A percentile compares a stretch with the other conserved stretches of the same genome.
phyloP scores from a whole-genome alignment of 2,888 invertebrate species.

The Apoderus coryli region DNA sequence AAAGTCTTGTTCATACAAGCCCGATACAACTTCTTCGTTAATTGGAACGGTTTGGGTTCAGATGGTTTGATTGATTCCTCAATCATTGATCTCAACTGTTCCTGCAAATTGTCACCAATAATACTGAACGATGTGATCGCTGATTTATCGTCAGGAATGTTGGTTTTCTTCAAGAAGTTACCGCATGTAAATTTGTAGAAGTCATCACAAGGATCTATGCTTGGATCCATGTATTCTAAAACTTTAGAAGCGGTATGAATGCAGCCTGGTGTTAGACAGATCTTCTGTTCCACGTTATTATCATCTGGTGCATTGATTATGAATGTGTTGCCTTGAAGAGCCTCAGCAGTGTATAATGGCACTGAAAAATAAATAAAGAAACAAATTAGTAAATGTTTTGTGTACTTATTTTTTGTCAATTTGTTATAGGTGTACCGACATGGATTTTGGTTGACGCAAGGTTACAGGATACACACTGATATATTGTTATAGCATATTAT shows the following conservation, averaged over 20 bases:
- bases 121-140: slow-evolving; percentile 63
- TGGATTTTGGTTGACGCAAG: no score
- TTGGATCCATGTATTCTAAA: slow-evolving; percentile 52
- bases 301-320: slow-evolving; percentile 19
- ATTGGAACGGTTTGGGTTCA: slow-evolving; percentile 55
- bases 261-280: slow-evolving; percentile 66
- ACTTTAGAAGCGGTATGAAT: slow-evolving; percentile 65
- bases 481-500: no score
- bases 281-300: slow-evolving; percentile 25
- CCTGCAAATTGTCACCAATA: slow-evolving; percentile 58
- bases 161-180: slow-evolving; percentile 51
- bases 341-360: slow-evolving; percentile 24
- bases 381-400: no score
- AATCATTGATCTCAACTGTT: slow-evolving; percentile 54
- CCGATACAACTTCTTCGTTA: slow-evolving; percentile 70
- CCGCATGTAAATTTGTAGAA: slow-evolving; percentile 73
- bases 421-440: no score
- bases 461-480: no score
- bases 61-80: slow-evolving; percentile 45
- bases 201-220: slow-evolving; percentile 66
- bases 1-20: slow-evolving; percentile 77
- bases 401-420: no score
- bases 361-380: no score
- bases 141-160: slow-evolving; percentile 70
- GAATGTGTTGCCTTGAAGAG: slow-evolving; percentile 21